Evolutionary conservation across 2,888 invertebrate genomes (phyloP).

Genomic region (Xanthostigma xanthostigma): DNA sequence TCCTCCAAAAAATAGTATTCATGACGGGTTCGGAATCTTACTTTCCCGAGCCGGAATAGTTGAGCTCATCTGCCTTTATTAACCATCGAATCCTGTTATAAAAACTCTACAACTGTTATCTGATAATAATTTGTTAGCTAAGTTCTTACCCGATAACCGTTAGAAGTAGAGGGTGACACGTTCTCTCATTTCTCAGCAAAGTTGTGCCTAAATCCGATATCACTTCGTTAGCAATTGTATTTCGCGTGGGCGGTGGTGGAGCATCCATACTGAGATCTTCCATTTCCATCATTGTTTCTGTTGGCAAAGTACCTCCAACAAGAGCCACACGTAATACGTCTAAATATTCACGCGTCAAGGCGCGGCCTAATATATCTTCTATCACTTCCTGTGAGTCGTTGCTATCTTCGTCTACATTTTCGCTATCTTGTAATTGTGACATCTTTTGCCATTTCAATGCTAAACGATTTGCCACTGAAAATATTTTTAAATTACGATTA

Average conservation of each 20-base stretch:
- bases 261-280: slow-evolving; percentile 58
- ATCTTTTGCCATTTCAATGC: slow-evolving; percentile 69
- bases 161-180: slow-evolving; percentile 46
- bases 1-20: too few species aligned
- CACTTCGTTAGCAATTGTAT: slow-evolving; percentile 46
- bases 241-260: slow-evolving; percentile 33
- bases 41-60: too few species aligned
- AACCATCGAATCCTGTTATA: too few species aligned
- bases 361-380: slow-evolving; percentile 73
- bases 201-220: slow-evolving; percentile 70
- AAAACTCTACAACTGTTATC: too few species aligned
- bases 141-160: slow-evolving; percentile 38
- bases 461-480: slow-evolving; percentile 48
- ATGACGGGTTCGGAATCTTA: too few species aligned
- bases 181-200: slow-evolving; percentile 48
- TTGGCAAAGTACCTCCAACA: slow-evolving; percentile 49
- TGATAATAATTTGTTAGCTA: background rate
- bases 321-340: slow-evolving; percentile 63
- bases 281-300: slow-evolving; percentile 43
- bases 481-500: too few species aligned
- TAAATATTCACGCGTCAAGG: slow-evolving; percentile 74
- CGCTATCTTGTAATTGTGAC: slow-evolving; percentile 57
- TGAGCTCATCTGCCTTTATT: too few species aligned
- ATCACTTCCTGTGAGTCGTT: slow-evolving; percentile 70
- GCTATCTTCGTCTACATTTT: slow-evolving; percentile 58